These are phyloP conservation scores for Sitophilus oryzae DNA, from an alignment of 1,140 invertebrate genomes.

Conservation along the genomic window DNA sequence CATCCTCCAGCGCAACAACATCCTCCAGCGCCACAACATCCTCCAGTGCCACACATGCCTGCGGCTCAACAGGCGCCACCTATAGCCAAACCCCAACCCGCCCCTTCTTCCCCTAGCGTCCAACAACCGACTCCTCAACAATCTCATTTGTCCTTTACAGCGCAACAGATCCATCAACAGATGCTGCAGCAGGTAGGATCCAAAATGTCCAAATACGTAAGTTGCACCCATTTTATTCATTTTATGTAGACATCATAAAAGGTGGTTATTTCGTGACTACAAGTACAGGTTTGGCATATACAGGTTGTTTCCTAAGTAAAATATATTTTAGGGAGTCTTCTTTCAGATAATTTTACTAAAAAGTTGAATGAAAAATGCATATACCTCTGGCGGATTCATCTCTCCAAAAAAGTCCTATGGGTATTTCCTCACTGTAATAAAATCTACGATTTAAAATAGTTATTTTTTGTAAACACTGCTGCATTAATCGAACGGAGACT, in stretches of 20 bases:
- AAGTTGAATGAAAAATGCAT: too few species aligned
- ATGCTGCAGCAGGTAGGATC: constrained; percentile 42
- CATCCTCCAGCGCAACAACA: not conserved
- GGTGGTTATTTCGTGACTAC: not conserved
- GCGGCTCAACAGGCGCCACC: not conserved
- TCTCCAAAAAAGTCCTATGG: too few species aligned
- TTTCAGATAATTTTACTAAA: too few species aligned
- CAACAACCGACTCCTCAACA: constrained; percentile 20
- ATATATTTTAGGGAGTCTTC: too few species aligned
- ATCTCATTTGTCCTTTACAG: constrained; percentile 11
- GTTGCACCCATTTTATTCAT: constrained; percentile 16
- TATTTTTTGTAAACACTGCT: too few species aligned
- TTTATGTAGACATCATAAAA: not conserved
- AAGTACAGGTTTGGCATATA: too few species aligned
- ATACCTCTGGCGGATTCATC: too few species aligned
- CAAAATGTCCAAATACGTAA: constrained; percentile 23
- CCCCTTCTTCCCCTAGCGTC: constrained; percentile 26
- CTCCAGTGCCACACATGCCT: constrained; percentile 4
- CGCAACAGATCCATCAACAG: constrained; percentile 43
- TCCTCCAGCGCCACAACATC: not conserved
- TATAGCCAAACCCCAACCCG: constrained; percentile 12
- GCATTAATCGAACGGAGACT: too few species aligned
- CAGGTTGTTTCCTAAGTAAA: too few species aligned
- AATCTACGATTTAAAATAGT: too few species aligned
- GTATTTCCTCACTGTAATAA: too few species aligned